Percentiles rank a stretch among this genome's conserved stretches.
Evolutionary conservation across 2,888 invertebrate species (phyloP).

Genomic region (Papilio gigon): DNA sequence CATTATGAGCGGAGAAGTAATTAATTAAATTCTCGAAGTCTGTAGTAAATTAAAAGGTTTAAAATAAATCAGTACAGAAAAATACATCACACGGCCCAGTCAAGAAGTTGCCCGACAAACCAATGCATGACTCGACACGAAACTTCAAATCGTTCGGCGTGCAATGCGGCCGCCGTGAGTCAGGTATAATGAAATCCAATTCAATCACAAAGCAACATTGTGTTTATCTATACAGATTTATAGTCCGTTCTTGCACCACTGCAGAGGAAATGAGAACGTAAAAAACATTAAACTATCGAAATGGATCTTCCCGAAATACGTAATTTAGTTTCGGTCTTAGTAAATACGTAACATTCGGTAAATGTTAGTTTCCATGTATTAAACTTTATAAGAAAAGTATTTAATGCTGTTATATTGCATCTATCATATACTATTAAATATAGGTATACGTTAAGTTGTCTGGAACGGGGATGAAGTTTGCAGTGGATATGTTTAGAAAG

Average conservation of each 20-base stretch:
- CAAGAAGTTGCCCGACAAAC: conserved; percentile 16
- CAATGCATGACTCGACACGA: conserved; percentile 71
- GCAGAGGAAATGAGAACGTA: conserved; percentile 61
- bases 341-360: too few species aligned
- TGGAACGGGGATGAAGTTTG: conserved; percentile 34
- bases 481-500: conserved; percentile 37
- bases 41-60: background rate
- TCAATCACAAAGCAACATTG: conserved; percentile 76
- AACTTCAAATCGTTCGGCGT: conserved; percentile 73
- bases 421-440: background rate
- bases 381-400: background rate
- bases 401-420: background rate
- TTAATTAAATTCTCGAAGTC: background rate
- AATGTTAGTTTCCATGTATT: background rate
- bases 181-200: conserved; percentile 70
- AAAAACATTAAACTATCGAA: conserved; percentile 48
- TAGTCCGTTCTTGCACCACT: conserved; percentile 63
- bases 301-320: conserved; percentile 27
- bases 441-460: background rate
- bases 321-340: too few species aligned
- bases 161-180: conserved; percentile 48
- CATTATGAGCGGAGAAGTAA: too few species aligned
- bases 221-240: conserved; percentile 72
- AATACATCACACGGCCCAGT: background rate
- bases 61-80: background rate